These are phyloP conservation scores for Eulemur albifrons DNA, from an alignment of 2,797 vertebrate genomes.

Conservation along the genomic window DNA sequence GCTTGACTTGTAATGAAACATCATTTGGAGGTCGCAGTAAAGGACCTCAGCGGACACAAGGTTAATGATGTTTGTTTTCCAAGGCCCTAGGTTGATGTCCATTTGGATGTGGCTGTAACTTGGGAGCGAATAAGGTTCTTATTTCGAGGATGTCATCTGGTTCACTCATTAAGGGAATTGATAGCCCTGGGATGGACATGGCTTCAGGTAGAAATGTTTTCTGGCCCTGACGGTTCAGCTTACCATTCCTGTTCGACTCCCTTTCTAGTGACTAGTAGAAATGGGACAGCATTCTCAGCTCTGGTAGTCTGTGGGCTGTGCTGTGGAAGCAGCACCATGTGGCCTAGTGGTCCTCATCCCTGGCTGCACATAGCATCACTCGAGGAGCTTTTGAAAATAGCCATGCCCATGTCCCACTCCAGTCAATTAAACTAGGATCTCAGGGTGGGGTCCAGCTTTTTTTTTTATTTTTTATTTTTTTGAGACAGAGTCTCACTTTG, in stretches of 20 bases:
- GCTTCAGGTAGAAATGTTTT: constrained; percentile 38
- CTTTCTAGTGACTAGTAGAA: neutral
- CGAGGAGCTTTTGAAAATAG: neutral
- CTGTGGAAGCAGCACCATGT: neutral
- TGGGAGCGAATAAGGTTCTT: neutral
- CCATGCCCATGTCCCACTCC: neutral
- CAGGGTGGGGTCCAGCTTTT: neutral
- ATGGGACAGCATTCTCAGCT: neutral
- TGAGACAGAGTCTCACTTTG: too few relatives aligned
- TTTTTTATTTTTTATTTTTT: too few relatives aligned
- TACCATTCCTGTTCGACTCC: neutral
- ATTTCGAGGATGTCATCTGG: neutral
- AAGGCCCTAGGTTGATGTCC: constrained; percentile 22
- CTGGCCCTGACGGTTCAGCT: neutral
- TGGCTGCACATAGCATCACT: neutral
- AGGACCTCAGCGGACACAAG: neutral
- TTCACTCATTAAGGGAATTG: neutral
- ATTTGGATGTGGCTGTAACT: constrained; percentile 19
- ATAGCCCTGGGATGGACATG: neutral
- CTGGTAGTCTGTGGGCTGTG: neutral
- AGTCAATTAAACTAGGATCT: neutral
- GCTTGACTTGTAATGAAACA: neutral
- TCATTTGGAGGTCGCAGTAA: constrained; percentile 3
- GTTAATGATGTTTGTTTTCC: constrained; percentile 28
- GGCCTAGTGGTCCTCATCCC: neutral